Base-by-base conservation (phyloP, 2,888 invertebrate genomes). In the Yponomeuta evonymella region DNA sequence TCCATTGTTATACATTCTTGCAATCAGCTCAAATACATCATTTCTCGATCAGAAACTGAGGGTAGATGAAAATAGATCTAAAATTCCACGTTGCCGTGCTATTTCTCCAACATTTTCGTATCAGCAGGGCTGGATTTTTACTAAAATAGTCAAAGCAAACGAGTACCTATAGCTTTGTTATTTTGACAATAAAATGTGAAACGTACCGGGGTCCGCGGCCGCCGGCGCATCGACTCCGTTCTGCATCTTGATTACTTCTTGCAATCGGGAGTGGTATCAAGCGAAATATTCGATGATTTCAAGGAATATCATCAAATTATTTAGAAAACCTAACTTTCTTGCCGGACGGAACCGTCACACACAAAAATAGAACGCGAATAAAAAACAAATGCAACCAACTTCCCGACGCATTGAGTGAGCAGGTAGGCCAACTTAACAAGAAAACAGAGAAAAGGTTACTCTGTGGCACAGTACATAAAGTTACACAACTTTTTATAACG, bases 301-400 rank as follows among this genome's bases (percentile, higher is more conserved):
- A 81, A 75, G 80, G 83, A 83, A n/a, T 84, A 84, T 81, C 88
- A 90, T 88, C 81, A 87, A 87, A 82, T 85, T 83, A 82, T 81
- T 83, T 82, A 80, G 81, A 84, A 88, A 88, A 80, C 85, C 82
- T 79, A 83, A 83, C 80, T 79, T 84, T 78, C 82, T 81, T 78
- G 85, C 83, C 83, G 81, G 81, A 90, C 87, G 82, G 88, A 85
- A 88, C 91, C 90, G 91, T 92, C 92, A 91, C 89, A 87, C 91
- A 90, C 90, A 89, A 92, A 91, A 92, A 92, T 92, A 92, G 92
- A 92, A 91, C 88, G 88, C 88, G 90, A 90, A 85, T 89, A 87
- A 87, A 89, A 90, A 89, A 88, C 64, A 70, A 70, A 69, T 36
- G 84, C 84, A 81, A 84, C 86, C 86, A 86, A 87, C 86, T 78